A percentile compares a stretch with the other conserved stretches of the same genome.
These are phyloP conservation scores for Mobula birostris DNA, from an alignment of 2,113 vertebrate species.

Conservation along the genomic window DNA sequence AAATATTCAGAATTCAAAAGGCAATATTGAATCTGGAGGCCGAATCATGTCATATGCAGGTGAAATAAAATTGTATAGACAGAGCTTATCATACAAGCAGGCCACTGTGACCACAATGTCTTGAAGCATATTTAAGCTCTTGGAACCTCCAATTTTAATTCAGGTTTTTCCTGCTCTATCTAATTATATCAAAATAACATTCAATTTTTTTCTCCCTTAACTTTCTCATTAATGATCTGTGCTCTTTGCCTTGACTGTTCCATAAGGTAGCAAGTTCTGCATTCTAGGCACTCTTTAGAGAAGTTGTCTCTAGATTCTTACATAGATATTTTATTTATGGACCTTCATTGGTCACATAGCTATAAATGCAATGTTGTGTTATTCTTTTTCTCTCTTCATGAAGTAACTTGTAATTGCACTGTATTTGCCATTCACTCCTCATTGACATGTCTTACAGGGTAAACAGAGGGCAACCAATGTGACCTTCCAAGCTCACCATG, in stretches of 20 bases:
- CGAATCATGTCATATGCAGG: too few relatives aligned
- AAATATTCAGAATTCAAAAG: not conserved
- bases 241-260: not conserved
- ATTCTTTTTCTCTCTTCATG: not conserved
- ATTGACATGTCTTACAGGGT: conserved; percentile 59
- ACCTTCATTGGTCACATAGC: not conserved
- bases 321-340: too few relatives aligned
- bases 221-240: not conserved
- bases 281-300: not conserved
- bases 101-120: not conserved
- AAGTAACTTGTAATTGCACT: not conserved
- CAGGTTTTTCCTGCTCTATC: not conserved
- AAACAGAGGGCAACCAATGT: conserved; percentile 96
- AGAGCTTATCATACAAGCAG: not conserved
- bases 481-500: conserved; percentile 95
- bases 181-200: not conserved
- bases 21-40: not conserved
- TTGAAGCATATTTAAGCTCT: not conserved
- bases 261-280: not conserved
- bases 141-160: not conserved
- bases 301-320: too few relatives aligned
- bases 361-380: not conserved
- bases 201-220: not conserved
- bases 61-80: too few relatives aligned
- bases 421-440: not conserved